Percentiles rank a stretch among this genome's conserved stretches.
These are phyloP conservation scores for Subacronicta megacephala DNA, from an alignment of 2,888 invertebrate genomes.

Conservation along the genomic window DNA sequence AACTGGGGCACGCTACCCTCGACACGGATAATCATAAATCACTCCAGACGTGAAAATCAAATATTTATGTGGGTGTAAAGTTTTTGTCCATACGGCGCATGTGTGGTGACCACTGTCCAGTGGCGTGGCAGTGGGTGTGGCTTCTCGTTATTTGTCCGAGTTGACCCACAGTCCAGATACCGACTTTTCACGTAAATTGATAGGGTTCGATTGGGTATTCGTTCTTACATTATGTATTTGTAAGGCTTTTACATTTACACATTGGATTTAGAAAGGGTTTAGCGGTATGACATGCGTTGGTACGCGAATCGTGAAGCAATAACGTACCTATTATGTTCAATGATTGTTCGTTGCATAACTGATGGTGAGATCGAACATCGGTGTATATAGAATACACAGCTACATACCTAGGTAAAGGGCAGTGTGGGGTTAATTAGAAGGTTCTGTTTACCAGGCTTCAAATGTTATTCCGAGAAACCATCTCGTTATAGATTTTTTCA, in stretches of 20 bases:
- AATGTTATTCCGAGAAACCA: no score
- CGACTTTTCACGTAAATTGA: conserved; percentile 69
- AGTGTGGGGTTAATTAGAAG: conserved; percentile 5
- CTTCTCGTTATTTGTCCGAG: conserved; percentile 60
- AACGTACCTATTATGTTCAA: conserved; percentile 37
- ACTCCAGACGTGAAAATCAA: conserved; percentile 53
- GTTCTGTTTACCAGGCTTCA: background rate
- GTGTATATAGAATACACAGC: conserved; percentile 11
- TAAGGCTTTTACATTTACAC: conserved; percentile 37
- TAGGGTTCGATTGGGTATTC: conserved; percentile 74
- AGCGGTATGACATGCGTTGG: conserved; percentile 30
- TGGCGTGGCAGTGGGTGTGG: conserved; percentile 81
- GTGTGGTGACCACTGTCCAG: conserved; percentile 87
- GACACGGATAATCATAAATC: conserved; percentile 51
- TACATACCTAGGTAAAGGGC: conserved; percentile 1
- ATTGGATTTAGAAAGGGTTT: conserved; percentile 47
- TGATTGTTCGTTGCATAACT: conserved; percentile 48
- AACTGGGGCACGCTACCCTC: conserved; percentile 32
- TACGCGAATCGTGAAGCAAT: conserved; percentile 43
- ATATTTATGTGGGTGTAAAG: conserved; percentile 74
- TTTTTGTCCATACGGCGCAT: conserved; percentile 78
- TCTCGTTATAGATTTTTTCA: no score
- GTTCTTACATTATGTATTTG: conserved; percentile 41
- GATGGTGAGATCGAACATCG: conserved; percentile 32
- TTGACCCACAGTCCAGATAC: conserved; percentile 63